Evolutionary conservation across 2,797 vertebrate species (phyloP).

Genomic region (Anomalospiza imberbis): DNA sequence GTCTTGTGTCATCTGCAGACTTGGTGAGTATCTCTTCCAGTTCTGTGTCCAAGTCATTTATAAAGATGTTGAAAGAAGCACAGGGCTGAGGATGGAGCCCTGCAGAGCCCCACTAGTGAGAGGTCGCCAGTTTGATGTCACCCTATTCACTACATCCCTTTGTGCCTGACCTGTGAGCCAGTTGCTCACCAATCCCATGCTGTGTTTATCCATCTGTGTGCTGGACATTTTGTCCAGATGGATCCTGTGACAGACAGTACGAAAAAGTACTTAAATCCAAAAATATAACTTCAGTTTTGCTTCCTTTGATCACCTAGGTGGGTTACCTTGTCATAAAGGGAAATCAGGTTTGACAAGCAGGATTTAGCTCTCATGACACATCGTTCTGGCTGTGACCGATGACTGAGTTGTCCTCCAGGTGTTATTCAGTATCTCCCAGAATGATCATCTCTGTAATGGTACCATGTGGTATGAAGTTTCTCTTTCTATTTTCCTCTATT

Average conservation of each 20-base stretch:
- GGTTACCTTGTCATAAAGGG: neutral
- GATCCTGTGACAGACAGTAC: neutral
- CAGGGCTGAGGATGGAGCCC: neutral
- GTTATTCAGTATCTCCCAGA: neutral
- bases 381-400: neutral
- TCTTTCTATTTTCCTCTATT: neutral
- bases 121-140: neutral
- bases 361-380: neutral
- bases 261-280: neutral
- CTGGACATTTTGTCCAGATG: neutral
- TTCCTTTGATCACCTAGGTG: neutral
- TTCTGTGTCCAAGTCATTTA: neutral
- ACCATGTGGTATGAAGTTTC: neutral
- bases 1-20: neutral
- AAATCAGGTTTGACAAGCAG: neutral
- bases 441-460: neutral
- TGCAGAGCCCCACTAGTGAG: neutral
- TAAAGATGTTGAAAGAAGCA: neutral
- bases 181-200: neutral
- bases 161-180: rapidly evolving
- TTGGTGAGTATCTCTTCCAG: neutral
- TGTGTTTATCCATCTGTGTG: neutral
- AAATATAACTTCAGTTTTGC: neutral
- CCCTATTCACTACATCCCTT: neutral
- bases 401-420: neutral